Percentiles rank a stretch among this genome's conserved stretches.
Evolutionary conservation across 2,888 invertebrate species (phyloP).

Genomic region (Melieria picta): DNA sequence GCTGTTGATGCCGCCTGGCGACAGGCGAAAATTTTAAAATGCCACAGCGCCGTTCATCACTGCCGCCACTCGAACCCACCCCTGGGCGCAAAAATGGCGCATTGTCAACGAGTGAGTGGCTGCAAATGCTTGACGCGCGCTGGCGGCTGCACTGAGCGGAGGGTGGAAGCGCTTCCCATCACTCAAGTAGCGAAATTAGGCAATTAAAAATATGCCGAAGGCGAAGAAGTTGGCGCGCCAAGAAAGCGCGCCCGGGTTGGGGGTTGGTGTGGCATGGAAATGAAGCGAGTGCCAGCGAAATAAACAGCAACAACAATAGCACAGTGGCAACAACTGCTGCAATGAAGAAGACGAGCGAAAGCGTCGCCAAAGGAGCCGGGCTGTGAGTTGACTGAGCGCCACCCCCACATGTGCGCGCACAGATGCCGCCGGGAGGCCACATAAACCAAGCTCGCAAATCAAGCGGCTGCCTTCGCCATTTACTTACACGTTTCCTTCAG

Average conservation of each 20-base stretch:
- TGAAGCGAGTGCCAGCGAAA: slow-evolving; percentile 16
- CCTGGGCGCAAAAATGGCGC: not conserved
- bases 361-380: not conserved
- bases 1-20: slow-evolving; percentile 54
- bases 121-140: not conserved
- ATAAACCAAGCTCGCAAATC: too few species aligned
- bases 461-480: too few species aligned
- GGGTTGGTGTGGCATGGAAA: slow-evolving; percentile 5
- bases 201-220: slow-evolving; percentile 66
- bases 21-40: slow-evolving; percentile 56
- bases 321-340: slow-evolving; percentile 11
- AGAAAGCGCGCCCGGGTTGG: slow-evolving; percentile 10
- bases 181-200: slow-evolving; percentile 65
- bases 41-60: slow-evolving; percentile 59
- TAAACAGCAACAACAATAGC: slow-evolving; percentile 19
- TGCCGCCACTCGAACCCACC: slow-evolving; percentile 8
- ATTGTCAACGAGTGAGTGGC: slow-evolving; percentile 5
- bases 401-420: too few species aligned
- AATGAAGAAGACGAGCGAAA: slow-evolving; percentile 14
- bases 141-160: not conserved
- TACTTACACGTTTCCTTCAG: too few species aligned
- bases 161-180: slow-evolving; percentile 53
- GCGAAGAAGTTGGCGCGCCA: slow-evolving; percentile 43
- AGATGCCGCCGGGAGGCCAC: too few species aligned
- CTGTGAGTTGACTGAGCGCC: too few species aligned